Conservation (phyloP, 2,113 vertebrate species). For the Cyanoderma ruficeps region DNA sequence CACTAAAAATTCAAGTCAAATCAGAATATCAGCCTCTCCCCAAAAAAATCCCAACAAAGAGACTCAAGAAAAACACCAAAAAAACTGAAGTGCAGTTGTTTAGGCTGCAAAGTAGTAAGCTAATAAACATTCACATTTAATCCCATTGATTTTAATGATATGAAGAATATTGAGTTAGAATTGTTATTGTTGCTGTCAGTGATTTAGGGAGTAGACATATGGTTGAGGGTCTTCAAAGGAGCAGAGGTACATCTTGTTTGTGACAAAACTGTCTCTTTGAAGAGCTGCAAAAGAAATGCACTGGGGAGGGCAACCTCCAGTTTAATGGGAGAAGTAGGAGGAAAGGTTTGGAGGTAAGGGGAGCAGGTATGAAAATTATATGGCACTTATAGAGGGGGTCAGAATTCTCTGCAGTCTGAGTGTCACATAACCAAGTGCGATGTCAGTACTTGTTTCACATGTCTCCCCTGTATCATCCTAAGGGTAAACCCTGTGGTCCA, state of each 20-base stretch:
- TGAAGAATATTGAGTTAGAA: not conserved
- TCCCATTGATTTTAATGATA: not conserved
- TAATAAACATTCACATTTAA: not conserved
- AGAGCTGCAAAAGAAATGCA: not conserved
- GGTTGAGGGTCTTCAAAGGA: not conserved
- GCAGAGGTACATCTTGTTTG: not conserved
- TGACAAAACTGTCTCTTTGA: not conserved
- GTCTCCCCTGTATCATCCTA: not conserved
- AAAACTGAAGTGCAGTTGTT: not conserved
- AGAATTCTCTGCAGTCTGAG: not conserved
- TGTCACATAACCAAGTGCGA: not conserved
- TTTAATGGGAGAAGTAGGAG: not conserved
- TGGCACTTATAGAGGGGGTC: not conserved
- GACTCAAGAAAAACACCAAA: rapidly evolving
- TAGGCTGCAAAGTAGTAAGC: not conserved
- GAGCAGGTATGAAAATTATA: not conserved
- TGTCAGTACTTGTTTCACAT: not conserved
- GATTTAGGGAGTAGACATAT: not conserved
- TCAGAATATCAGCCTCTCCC: rapidly evolving
- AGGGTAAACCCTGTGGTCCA: not conserved
- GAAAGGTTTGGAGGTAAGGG: not conserved
- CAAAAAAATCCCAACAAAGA: not conserved
- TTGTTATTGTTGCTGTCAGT: not conserved
- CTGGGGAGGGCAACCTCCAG: not conserved
- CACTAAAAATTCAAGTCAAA: not conserved